Evolutionary conservation across 1,140 invertebrate species (phyloP), one percentile per base, ranked within the genome.

Genomic region (Heterodera schachtii): DNA sequence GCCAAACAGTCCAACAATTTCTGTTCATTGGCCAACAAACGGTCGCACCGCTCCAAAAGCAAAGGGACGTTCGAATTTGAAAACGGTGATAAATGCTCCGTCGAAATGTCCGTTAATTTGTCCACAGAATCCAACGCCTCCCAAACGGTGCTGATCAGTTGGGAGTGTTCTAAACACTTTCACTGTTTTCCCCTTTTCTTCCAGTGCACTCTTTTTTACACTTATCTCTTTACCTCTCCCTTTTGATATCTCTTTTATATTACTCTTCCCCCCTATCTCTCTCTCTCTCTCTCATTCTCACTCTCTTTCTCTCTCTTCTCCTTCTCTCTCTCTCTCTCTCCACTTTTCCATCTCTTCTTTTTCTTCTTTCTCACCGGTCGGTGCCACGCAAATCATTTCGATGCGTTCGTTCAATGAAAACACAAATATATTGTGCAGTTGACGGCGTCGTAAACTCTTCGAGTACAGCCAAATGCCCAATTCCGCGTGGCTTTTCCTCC

Each of bases 351-450:
- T 31, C 49, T 52, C 49, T 52, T 2, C 49, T 52, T 8, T 52
- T 52, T 52, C 6, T 11, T 2, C 0, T 52, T 80, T 79, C 46
- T 81, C 52, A 52, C 64, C 78, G 46, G 57, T 67, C 64, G 76
- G 60, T 11, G 41, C 67, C 44, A 49, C 46, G 60, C 79, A 81
- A 80, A 81, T 80, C n/a, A 81, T 64, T 73, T 78, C 78, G 43
- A 81, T 31, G 31, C 80, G 57, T 7, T 66, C 80, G 19, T 60
- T 81, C 75, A 81, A 31, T 31, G 79, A 81, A n/a, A 81, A 16
- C 13, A 79, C 74, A 49, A 80, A 80, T 2, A 81, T 80, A 57
- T 81, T 81, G 31, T 79, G 74, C 74, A 78, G 57, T 19, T 80
- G 75, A 44, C 73, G 49, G 2, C 79, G 78, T 7, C 74, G 74